Base-by-base conservation (phyloP, 2,113 vertebrate genomes). In the Cygnus atratus region DNA sequence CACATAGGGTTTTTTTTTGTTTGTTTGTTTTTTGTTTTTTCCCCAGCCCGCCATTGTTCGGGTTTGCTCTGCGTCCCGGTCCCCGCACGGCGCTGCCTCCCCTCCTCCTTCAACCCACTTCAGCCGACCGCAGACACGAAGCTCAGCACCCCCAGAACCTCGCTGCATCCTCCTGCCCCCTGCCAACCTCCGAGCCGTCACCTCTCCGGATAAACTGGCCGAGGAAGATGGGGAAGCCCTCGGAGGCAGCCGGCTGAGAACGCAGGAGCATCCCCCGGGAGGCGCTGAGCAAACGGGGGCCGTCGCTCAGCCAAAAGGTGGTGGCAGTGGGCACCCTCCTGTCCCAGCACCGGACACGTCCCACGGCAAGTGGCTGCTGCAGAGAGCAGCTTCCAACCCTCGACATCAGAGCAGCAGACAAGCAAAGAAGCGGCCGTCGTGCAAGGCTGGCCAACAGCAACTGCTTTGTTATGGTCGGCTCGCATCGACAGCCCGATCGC, bases 351-450 rank as follows among this genome's bases (percentile, higher is more conserved):
- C 39, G 39, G 39, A 62, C 14, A 1, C 15, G 11, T 16, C 62
- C 31, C 4, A 8, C 5, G 3, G 3, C 2, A 2, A 59, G 54
- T 1, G 1, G 71, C 71, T 28, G 31, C 71, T 11, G 2, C 33
- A 50, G 55, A 46, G 18, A 62, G 44, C 66, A 39, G 59, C 73
- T 17, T 71, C 65, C 6, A 31, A 44, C 4, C 22, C 70, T 55
- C 10, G 4, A 8, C 2, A 2, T 5, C 4, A 0, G 39, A 63
- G 4, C 1, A 3, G n/a, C 75, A 6, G 5, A 4, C 1, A 8
- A 28, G 59, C 1, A 5, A 1, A 9, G 41, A 9, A 10, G 5
- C 4, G 0, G 28, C 12, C 63, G 72, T 35, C 35, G 26, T 6
- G 62, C 50, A 19, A 13, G 26, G 52, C 62, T 16, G 21, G 16